Conservation (phyloP, 2,888 invertebrate genomes). For the Megalurothrips usitatus region DNA sequence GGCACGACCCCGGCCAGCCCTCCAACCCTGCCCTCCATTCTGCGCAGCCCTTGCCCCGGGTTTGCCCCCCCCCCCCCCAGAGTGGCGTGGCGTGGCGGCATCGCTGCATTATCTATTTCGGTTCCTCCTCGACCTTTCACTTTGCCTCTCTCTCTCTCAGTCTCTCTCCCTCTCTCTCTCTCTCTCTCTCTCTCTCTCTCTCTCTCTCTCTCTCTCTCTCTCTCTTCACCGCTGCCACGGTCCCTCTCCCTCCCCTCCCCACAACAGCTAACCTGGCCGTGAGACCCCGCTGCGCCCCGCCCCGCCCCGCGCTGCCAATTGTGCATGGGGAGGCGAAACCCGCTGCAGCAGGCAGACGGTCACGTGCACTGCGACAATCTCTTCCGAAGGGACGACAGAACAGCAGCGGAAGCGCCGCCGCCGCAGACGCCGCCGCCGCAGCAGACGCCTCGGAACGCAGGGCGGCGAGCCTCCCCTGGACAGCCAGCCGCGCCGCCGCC, state of each 20-base stretch:
- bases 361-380: no score
- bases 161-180: not conserved
- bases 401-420: no score
- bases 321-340: no score
- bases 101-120: constrained; percentile 11
- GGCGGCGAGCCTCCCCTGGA: no score
- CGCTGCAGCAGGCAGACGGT: no score
- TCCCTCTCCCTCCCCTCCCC: not conserved
- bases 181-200: constrained; percentile 11
- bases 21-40: not conserved
- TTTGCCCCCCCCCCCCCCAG: not conserved
- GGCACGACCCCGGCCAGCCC: no score
- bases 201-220: constrained; percentile 13
- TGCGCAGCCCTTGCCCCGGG: not conserved
- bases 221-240: not conserved
- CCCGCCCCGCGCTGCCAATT: no score
- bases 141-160: not conserved
- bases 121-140: constrained; percentile 6
- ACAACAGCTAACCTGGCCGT: not conserved
- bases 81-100: not conserved
- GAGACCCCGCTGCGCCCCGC: no score
- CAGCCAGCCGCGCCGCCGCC: no score
- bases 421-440: no score
- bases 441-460: no score
- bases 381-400: no score